A percentile compares a stretch with the other conserved stretches of the same genome.
Conservation (phyloP, 2,113 vertebrate species). For the Mirounga angustirostris region DNA sequence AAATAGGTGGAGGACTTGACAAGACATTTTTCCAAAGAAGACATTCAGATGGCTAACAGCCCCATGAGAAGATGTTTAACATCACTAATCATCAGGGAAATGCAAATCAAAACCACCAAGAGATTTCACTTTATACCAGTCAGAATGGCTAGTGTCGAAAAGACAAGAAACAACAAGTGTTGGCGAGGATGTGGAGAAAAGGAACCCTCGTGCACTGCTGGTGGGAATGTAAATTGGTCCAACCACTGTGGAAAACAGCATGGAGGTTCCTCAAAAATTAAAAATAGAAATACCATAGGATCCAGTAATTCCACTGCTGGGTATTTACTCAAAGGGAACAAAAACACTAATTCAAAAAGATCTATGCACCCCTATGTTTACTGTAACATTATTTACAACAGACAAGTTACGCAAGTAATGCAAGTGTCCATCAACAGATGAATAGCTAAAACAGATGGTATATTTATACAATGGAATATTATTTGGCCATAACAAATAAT, state of each 20-base stretch:
- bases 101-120: background rate
- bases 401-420: background rate
- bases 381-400: background rate
- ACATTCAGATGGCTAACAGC: background rate
- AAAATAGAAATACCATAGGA: background rate
- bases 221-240: background rate
- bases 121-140: background rate
- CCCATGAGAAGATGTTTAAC: background rate
- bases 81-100: background rate
- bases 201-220: background rate
- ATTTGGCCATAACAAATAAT: background rate
- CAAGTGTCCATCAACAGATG: background rate
- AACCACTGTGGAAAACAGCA: background rate
- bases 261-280: background rate
- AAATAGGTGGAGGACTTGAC: background rate
- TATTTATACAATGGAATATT: background rate
- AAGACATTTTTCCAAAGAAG: background rate
- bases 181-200: background rate
- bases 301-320: background rate
- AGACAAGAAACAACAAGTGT: background rate
- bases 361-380: background rate
- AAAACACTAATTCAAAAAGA: background rate
- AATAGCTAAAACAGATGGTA: background rate
- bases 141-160: background rate
- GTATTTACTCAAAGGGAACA: background rate